Evolutionary conservation across 92 coral and sea anemone genomes (phyloP), one percentile per base, ranked within the genome.

Genomic region (Epizoanthus illoricatus): DNA sequence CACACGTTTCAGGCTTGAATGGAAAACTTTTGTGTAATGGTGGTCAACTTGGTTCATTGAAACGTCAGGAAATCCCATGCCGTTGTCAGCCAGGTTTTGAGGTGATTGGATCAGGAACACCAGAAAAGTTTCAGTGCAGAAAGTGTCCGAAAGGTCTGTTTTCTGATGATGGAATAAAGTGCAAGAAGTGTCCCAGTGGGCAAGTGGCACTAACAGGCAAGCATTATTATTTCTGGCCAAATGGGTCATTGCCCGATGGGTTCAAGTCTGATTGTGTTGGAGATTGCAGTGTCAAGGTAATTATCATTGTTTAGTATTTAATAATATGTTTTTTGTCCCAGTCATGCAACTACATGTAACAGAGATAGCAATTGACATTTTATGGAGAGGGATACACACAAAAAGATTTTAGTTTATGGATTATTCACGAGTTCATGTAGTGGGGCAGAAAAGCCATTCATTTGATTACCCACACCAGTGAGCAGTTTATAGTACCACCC

Each of bases 181-280:
- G 97, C 70, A 65, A 71, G 43, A 62, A 65, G 33, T 92, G 97
- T 65, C 81, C 81, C 2, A 58, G 74, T 69, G 97, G 97, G 7
- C 89, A 84, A 19, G 97, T 88, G n/a, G 91, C 97, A 0, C 85
- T 92, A 13, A 70, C 79, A 45, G 97, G 97, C 12, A 92, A 90
- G 79, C 97, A 92, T 75, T 90, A 72, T 76, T 81, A 74, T 61
- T 57, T 68, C 33, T 92, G 97, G 97, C 72, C 56, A 9, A 76
- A 63, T 10, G 83, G 81, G 58, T 65, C 76, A 8, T 47, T 93
- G 39, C 94, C 92, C 0, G 79, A 86, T 17, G 97, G 97, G 12
- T 91, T 93, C 58, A 81, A 84, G 39, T 79, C 94, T 11, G 49
- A 59, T 1, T 93, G 97, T 85, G 71, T 43, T 72, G 97, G 97